These are phyloP conservation scores for Odocoileus virginianus DNA, from an alignment of 2,113 vertebrate species.

Conservation along the genomic window DNA sequence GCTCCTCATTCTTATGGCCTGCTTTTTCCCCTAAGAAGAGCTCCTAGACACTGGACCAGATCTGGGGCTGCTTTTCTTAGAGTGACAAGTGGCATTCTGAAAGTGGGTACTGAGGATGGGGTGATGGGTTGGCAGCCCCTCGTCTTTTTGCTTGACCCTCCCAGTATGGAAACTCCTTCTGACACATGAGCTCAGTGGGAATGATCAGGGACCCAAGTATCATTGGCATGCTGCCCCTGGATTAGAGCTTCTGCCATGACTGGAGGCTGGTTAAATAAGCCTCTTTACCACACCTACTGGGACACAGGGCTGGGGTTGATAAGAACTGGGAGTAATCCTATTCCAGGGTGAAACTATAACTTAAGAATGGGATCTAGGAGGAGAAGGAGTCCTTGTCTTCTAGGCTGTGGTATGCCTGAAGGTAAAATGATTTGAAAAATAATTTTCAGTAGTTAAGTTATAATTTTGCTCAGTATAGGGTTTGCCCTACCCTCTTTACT, in stretches of 20 bases:
- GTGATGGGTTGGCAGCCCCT: neutral
- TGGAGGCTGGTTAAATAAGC: neutral
- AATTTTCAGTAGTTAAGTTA: neutral
- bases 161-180: neutral
- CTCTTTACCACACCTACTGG: neutral
- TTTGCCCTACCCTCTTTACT: neutral
- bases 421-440: neutral
- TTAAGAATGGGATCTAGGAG: neutral
- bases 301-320: neutral
- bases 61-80: neutral
- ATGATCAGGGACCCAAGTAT: neutral
- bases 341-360: neutral
- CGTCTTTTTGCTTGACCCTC: neutral
- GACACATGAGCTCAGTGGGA: neutral
- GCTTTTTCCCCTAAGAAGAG: neutral
- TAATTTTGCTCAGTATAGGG: neutral
- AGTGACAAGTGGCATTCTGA: neutral
- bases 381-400: neutral
- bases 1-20: neutral
- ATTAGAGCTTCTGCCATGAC: neutral
- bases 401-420: neutral
- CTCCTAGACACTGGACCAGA: neutral
- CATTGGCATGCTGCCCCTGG: neutral
- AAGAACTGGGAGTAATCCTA: slow-evolving; percentile 11
- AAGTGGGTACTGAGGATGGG: neutral